These are phyloP conservation scores for Procambarus virginalis DNA, from an alignment of 1,140 invertebrate species.

Conservation along the genomic window DNA sequence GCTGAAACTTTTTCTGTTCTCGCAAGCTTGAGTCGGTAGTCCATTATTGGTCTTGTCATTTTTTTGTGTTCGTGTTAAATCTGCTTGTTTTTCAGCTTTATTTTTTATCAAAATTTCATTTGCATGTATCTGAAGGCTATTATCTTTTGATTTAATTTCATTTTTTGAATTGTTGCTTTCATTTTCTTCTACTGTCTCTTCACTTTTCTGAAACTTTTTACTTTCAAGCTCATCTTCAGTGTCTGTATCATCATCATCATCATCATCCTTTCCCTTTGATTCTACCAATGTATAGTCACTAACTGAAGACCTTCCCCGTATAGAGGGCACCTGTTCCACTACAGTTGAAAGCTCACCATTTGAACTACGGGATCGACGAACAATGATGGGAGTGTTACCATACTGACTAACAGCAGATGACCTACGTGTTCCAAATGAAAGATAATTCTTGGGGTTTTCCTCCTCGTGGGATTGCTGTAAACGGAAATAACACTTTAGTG, in stretches of 20 bases:
- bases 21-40: background rate
- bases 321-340: constrained; percentile 13
- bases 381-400: constrained; percentile 53
- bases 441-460: constrained; percentile 30
- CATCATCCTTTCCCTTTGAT: background rate
- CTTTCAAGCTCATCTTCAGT: background rate
- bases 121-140: background rate
- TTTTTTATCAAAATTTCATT: too few species aligned
- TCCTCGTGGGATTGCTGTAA: constrained; percentile 39
- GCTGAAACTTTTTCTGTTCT: constrained; percentile 13
- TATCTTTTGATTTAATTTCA: background rate
- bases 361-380: constrained; percentile 40
- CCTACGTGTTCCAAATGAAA: constrained; percentile 48
- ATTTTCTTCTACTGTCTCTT: background rate
- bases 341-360: constrained; percentile 30
- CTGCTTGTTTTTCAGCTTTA: background rate
- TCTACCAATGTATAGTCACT: constrained; percentile 29
- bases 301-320: constrained; percentile 4
- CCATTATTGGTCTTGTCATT: background rate
- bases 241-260: background rate
- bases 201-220: background rate
- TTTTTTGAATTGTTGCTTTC: background rate
- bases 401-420: constrained; percentile 56
- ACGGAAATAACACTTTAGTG: background rate
- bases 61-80: background rate